phyloP scores from a whole-genome alignment of 1,140 invertebrate species.

The Halotydeus destructor region DNA sequence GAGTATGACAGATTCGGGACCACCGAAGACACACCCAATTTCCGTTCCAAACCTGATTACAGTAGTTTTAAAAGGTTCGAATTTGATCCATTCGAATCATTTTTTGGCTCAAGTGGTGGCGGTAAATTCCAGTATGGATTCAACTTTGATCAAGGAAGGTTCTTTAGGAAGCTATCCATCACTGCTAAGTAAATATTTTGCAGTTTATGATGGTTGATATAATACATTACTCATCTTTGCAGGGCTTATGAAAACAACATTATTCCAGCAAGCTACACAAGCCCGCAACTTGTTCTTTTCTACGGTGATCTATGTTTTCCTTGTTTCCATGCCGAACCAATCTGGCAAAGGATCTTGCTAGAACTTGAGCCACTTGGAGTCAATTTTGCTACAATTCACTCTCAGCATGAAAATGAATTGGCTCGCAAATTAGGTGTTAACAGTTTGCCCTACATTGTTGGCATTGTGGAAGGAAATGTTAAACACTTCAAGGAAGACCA shows the following conservation, averaged over 20 bases:
- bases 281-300: constrained; percentile 61
- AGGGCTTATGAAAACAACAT: constrained; percentile 69
- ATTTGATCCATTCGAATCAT: constrained; percentile 24
- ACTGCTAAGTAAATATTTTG: constrained; percentile 26
- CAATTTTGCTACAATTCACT: constrained; percentile 50
- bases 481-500: constrained; percentile 55
- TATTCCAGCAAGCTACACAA: constrained; percentile 51
- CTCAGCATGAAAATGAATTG: constrained; percentile 48
- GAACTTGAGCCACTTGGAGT: constrained; percentile 49
- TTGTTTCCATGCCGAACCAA: constrained; percentile 57
- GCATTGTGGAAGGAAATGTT: constrained; percentile 56
- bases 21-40: constrained; percentile 50
- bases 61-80: constrained; percentile 38
- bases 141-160: constrained; percentile 51
- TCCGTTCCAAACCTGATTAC: constrained; percentile 30
- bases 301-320: constrained; percentile 84
- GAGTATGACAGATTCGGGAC: constrained; percentile 72
- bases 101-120: constrained; percentile 22
- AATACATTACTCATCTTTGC: constrained; percentile 18
- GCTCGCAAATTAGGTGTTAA: constrained; percentile 51
- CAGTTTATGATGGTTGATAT: background rate
- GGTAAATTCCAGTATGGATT: constrained; percentile 42
- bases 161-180: constrained; percentile 56
- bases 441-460: constrained; percentile 51
- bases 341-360: constrained; percentile 47